Percentiles rank a stretch among this genome's conserved stretches.
phyloP scores from a whole-genome alignment of 2,113 vertebrate species.

The Phalacrocorax pelagicus region DNA sequence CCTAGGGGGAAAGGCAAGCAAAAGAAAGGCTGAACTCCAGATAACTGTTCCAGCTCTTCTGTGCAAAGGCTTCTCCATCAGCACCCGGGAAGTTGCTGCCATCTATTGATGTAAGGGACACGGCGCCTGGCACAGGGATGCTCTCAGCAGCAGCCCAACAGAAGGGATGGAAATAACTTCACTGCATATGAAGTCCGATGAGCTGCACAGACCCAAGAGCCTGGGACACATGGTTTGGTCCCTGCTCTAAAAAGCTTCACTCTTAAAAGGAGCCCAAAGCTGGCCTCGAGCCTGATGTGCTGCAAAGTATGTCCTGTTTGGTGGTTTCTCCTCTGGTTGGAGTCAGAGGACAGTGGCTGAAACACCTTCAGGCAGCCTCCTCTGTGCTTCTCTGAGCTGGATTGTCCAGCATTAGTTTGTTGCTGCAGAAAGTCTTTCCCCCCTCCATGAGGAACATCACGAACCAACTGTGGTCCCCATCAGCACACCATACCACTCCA shows the following conservation, averaged over 20 bases:
- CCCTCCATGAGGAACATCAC: fast-evolving
- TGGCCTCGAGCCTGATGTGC: fast-evolving
- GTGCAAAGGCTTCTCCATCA: neutral
- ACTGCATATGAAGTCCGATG: fast-evolving
- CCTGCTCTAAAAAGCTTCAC: neutral
- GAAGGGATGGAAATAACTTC: neutral
- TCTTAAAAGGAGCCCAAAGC: neutral
- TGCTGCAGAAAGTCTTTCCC: neutral
- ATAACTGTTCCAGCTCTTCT: fast-evolving
- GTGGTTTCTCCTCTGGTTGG: neutral
- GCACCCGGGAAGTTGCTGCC: constrained; percentile 50
- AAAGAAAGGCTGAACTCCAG: neutral
- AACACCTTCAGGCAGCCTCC: neutral
- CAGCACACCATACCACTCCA: fast-evolving
- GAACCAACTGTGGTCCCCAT: neutral
- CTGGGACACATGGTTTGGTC: fast-evolving
- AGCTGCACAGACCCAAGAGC: neutral
- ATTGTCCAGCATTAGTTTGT: neutral
- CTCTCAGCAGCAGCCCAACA: neutral
- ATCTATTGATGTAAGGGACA: constrained; percentile 15
- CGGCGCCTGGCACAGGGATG: neutral
- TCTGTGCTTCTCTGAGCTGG: neutral
- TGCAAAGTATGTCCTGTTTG: fast-evolving
- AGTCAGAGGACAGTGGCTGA: neutral
- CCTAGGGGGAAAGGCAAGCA: neutral